phyloP scores from a whole-genome alignment of 2,113 vertebrate species.

The Vicugna pacos region DNA sequence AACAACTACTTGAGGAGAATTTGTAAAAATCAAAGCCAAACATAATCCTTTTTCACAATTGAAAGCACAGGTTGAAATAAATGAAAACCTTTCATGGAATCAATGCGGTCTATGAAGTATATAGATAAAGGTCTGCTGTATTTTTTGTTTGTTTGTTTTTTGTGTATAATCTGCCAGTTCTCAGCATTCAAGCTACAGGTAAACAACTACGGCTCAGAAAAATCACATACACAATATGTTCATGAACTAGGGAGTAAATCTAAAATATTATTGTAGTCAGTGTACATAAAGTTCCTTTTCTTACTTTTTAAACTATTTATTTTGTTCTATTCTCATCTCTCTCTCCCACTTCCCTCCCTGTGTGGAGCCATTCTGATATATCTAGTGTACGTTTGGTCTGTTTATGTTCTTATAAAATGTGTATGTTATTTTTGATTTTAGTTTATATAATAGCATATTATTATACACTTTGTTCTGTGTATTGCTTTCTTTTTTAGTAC shows the following conservation, averaged over 20 bases:
- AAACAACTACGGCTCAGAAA: not conserved
- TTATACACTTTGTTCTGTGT: not conserved
- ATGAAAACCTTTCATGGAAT: conserved; percentile 26
- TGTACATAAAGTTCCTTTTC: not conserved
- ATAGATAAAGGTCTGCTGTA: not conserved
- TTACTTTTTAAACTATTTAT: not conserved
- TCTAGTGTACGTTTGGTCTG: not conserved
- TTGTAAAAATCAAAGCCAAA: not conserved
- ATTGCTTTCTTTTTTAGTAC: not conserved
- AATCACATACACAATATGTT: not conserved
- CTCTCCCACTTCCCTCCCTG: not conserved
- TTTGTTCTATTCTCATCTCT: not conserved
- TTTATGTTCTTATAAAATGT: not conserved
- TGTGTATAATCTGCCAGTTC: not conserved
- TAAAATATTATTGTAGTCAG: not conserved
- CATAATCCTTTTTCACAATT: not conserved
- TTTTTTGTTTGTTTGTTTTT: not conserved
- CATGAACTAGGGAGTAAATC: not conserved
- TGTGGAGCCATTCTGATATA: not conserved
- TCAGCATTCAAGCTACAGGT: not conserved
- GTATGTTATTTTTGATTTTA: not conserved
- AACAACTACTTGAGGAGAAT: not conserved
- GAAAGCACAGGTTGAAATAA: conserved; percentile 20
- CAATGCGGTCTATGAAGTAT: not conserved
- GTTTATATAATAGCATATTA: not conserved